phyloP scores from a whole-genome alignment of 1,140 invertebrate genomes.

The Helicoverpa armigera region DNA sequence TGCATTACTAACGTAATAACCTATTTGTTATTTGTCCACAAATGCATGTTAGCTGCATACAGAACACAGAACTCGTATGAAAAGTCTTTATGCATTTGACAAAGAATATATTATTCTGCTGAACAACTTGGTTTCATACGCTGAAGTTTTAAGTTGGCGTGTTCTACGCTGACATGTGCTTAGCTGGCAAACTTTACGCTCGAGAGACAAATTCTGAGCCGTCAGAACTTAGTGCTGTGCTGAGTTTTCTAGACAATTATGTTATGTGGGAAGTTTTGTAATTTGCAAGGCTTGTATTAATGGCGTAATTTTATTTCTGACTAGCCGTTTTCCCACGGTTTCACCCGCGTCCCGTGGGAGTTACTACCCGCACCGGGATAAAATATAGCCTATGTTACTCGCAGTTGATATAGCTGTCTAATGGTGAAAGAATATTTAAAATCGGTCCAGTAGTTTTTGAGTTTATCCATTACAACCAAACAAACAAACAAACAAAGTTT shows the following conservation, averaged over 20 bases:
- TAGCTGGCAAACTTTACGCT: conserved; percentile 12
- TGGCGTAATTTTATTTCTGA: background rate
- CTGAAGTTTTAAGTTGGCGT: conserved; percentile 6
- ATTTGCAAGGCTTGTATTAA: background rate
- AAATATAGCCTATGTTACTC: too few relatives aligned
- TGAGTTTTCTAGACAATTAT: conserved; percentile 19
- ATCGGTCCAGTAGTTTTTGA: too few relatives aligned
- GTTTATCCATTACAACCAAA: too few relatives aligned
- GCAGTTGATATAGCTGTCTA: too few relatives aligned
- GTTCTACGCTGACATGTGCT: conserved; percentile 24
- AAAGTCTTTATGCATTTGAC: background rate
- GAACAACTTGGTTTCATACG: background rate
- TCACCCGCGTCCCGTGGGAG: too few relatives aligned
- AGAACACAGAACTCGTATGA: background rate
- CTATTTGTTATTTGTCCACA: too few relatives aligned
- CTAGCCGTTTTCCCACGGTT: too few relatives aligned
- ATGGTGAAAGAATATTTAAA: too few relatives aligned
- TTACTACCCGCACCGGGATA: too few relatives aligned
- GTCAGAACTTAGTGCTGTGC: background rate
- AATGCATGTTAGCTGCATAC: too few relatives aligned
- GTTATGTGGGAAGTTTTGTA: background rate
- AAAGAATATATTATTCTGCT: conserved; percentile 16
- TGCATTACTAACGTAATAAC: too few relatives aligned
- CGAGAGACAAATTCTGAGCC: conserved; percentile 1
- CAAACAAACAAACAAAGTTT: too few relatives aligned